Conservation (phyloP, 2,797 vertebrate genomes). For the Agapornis canus region DNA sequence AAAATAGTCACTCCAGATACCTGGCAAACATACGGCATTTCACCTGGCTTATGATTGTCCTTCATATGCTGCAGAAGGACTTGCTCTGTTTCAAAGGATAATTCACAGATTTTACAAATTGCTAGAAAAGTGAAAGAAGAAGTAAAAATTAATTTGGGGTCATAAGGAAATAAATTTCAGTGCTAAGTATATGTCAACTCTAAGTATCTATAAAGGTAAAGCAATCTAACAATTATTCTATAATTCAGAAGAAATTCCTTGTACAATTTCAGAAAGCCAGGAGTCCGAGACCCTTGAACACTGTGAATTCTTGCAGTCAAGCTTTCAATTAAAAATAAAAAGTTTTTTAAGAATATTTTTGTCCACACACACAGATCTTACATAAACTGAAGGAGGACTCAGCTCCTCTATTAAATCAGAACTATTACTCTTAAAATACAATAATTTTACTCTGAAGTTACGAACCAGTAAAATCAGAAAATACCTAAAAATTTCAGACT, state of each 20-base stretch:
- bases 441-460: not conserved
- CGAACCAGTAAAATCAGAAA: not conserved
- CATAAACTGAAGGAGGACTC: not conserved
- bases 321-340: not conserved
- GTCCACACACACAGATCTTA: not conserved
- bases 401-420: not conserved
- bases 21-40: slow-evolving; percentile 99
- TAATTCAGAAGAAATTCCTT: not conserved
- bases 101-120: slow-evolving; percentile 97
- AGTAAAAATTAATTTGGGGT: not conserved
- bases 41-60: slow-evolving; percentile 97
- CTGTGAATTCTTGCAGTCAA: not conserved
- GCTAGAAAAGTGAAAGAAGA: slow-evolving; percentile 77
- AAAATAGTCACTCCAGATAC: slow-evolving; percentile 69
- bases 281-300: not conserved
- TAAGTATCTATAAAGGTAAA: not conserved
- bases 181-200: not conserved
- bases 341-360: not conserved
- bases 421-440: not conserved
- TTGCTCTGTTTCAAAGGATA: slow-evolving; percentile 98
- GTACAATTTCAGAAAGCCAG: not conserved
- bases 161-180: not conserved
- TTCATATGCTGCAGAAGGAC: slow-evolving; percentile 99
- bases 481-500: not conserved
- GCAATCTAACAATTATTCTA: not conserved